Conservation (phyloP, 1,140 invertebrate species). For the Nephila pilipes region DNA sequence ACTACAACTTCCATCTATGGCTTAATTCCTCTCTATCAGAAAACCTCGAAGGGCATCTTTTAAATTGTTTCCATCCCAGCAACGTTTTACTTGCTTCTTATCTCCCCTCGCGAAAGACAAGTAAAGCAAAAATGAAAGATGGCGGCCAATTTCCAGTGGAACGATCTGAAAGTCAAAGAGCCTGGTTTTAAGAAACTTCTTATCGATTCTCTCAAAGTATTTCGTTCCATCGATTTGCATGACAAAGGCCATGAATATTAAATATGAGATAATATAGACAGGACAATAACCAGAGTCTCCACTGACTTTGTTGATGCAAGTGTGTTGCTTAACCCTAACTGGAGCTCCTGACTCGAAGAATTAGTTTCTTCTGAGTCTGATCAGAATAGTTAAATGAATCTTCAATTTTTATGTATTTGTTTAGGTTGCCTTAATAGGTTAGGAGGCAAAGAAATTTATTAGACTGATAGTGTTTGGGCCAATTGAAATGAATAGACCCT, state of each 20-base stretch:
- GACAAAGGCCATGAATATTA: slow-evolving; percentile 29
- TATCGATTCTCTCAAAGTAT: neutral
- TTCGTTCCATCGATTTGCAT: slow-evolving; percentile 22
- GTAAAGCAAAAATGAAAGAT: neutral
- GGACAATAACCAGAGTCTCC: neutral
- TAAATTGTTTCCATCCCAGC: slow-evolving; percentile 20
- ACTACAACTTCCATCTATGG: neutral
- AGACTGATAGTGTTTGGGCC: too few species aligned
- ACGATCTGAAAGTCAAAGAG: neutral
- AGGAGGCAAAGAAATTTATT: too few species aligned
- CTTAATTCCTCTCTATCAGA: neutral
- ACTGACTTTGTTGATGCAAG: neutral
- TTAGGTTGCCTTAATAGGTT: too few species aligned
- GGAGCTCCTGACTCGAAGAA: neutral
- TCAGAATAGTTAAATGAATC: too few species aligned
- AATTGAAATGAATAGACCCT: too few species aligned
- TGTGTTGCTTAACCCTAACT: neutral
- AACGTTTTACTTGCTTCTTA: neutral
- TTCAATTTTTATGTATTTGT: too few species aligned
- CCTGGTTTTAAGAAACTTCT: neutral
- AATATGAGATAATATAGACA: neutral
- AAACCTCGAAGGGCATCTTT: neutral
- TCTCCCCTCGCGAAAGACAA: neutral
- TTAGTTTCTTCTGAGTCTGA: too few species aligned
- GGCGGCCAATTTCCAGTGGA: neutral